Percentiles rank a stretch among this genome's conserved stretches.
These are phyloP conservation scores for Cottoperca gobio DNA, from an alignment of 2,797 vertebrate species.

Conservation along the genomic window DNA sequence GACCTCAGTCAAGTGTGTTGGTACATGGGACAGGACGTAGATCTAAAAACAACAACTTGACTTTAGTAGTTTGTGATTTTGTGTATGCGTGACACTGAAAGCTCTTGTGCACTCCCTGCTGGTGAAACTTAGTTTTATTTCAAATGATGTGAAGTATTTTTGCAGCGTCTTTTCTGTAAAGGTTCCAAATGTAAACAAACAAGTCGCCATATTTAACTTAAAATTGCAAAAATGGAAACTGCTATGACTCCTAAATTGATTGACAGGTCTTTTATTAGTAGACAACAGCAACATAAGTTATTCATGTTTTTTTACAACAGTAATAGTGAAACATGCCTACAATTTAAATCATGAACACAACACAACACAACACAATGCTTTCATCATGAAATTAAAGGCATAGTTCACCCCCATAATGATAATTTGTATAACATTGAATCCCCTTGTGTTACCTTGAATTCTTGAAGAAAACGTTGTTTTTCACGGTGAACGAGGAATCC, in stretches of 20 bases:
- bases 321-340: too few species aligned
- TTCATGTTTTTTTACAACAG: background rate
- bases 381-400: background rate
- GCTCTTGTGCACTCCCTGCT: conserved; percentile 35
- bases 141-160: background rate
- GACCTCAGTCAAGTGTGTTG: background rate
- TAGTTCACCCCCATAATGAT: too few species aligned
- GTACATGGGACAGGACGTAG: background rate
- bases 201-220: background rate
- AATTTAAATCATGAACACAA: background rate
- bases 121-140: background rate
- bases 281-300: background rate
- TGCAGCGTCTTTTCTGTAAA: background rate
- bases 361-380: background rate
- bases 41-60: background rate
- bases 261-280: background rate
- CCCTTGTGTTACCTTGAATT: too few species aligned
- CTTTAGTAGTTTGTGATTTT: background rate
- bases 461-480: too few species aligned
- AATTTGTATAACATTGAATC: too few species aligned
- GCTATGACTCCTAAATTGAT: background rate
- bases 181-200: background rate
- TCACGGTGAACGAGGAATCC: too few species aligned
- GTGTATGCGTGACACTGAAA: background rate
- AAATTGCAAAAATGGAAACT: background rate